These are phyloP conservation scores for Tetranychus urticae DNA, from an alignment of 1,140 invertebrate genomes.

Conservation along the genomic window DNA sequence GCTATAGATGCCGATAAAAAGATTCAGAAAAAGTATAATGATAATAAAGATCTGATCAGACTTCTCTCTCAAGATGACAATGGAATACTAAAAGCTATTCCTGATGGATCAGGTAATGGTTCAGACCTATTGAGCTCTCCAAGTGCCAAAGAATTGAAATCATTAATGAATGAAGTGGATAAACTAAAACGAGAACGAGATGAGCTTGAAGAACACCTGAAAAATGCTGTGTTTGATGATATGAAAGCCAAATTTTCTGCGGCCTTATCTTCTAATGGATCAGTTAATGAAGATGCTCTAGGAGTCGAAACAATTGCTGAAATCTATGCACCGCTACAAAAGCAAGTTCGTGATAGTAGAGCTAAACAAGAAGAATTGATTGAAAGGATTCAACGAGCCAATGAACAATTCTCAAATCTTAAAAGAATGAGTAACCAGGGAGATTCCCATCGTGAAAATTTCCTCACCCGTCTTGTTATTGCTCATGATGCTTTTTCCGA, in stretches of 20 bases:
- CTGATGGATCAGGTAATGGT: constrained; percentile 17
- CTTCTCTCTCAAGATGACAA: constrained; percentile 30
- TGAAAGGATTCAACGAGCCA: constrained; percentile 42
- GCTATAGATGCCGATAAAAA: constrained; percentile 49
- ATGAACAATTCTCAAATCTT: constrained; percentile 44
- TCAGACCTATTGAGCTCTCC: constrained; percentile 29
- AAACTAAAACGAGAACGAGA: constrained; percentile 67
- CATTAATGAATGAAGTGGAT: constrained; percentile 67
- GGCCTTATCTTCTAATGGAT: constrained; percentile 54
- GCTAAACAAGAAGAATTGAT: constrained; percentile 51
- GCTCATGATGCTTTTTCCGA: constrained; percentile 79
- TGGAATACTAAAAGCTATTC: constrained; percentile 8
- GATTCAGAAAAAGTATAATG: constrained; percentile 63
- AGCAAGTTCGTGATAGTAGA: constrained; percentile 37
- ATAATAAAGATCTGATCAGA: constrained; percentile 51
- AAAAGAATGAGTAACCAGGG: constrained; percentile 29
- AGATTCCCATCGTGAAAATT: constrained; percentile 37
- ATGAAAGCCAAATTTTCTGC: constrained; percentile 58
- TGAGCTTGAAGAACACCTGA: constrained; percentile 61
- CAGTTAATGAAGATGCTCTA: constrained; percentile 58
- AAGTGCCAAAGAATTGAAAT: constrained; percentile 38
- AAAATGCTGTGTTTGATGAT: constrained; percentile 45
- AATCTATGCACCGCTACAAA: constrained; percentile 53
- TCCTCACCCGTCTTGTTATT: constrained; percentile 58
- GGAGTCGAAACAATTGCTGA: constrained; percentile 48